phyloP scores from a whole-genome alignment of 1,140 invertebrate genomes.

The Ephestia elutella region DNA sequence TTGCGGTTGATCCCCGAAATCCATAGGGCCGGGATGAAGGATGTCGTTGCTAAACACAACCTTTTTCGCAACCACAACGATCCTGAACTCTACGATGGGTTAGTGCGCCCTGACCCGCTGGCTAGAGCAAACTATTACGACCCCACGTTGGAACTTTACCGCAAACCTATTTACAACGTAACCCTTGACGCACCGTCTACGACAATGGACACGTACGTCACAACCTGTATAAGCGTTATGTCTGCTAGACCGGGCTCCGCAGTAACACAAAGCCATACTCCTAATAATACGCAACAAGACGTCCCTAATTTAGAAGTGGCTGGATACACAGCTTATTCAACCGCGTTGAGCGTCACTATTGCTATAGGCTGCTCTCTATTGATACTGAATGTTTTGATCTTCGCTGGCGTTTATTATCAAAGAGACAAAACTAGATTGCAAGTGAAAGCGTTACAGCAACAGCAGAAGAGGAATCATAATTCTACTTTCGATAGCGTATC shows the following conservation, averaged over 20 bases:
- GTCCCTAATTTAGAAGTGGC: constrained; percentile 84
- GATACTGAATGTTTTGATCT: constrained; percentile 91
- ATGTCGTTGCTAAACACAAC: constrained; percentile 88
- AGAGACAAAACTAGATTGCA: constrained; percentile 86
- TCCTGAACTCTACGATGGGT: constrained; percentile 87
- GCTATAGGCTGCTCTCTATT: constrained; percentile 91
- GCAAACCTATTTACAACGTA: constrained; percentile 74
- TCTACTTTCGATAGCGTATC: constrained; percentile 80
- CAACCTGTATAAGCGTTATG: constrained; percentile 76
- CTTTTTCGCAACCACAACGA: constrained; percentile 88
- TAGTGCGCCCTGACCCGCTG: constrained; percentile 85
- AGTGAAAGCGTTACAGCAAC: constrained; percentile 83
- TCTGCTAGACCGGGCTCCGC: constrained; percentile 67
- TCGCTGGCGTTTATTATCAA: constrained; percentile 91
- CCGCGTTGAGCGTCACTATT: constrained; percentile 89
- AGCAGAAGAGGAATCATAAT: constrained; percentile 81
- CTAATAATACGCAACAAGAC: constrained; percentile 75
- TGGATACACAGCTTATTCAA: constrained; percentile 86
- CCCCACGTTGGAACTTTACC: constrained; percentile 74
- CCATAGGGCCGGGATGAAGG: constrained; percentile 91
- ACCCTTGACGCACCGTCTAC: constrained; percentile 73
- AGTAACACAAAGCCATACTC: constrained; percentile 59
- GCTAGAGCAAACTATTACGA: constrained; percentile 51
- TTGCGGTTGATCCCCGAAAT: constrained; percentile 93
- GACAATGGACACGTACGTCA: constrained; percentile 76